Percentiles rank a stretch among this genome's conserved stretches.
Conservation (phyloP, 1,140 invertebrate species). For the Grapholita molesta region DNA sequence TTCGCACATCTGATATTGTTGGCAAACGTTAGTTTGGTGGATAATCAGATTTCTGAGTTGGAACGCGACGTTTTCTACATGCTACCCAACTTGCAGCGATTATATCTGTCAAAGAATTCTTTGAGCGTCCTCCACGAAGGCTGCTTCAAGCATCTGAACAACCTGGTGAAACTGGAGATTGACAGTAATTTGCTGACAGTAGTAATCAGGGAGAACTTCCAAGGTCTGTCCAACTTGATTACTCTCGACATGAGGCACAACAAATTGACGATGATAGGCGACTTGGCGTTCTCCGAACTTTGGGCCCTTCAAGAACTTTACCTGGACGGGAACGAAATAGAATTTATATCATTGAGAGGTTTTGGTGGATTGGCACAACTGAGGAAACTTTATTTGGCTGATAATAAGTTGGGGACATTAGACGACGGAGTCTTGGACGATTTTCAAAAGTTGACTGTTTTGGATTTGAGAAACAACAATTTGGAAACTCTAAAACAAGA, state of each 20-base stretch:
- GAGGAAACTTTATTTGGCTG: slow-evolving; percentile 82
- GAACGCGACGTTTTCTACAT: slow-evolving; percentile 85
- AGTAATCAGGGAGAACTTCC: slow-evolving; percentile 84
- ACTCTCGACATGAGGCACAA: slow-evolving; percentile 84
- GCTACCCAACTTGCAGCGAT: slow-evolving; percentile 81
- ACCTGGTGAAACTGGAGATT: slow-evolving; percentile 84
- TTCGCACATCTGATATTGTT: slow-evolving; percentile 84
- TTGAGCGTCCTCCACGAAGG: slow-evolving; percentile 85
- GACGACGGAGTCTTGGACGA: slow-evolving; percentile 82
- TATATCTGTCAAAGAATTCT: slow-evolving; percentile 85
- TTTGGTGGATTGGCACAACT: slow-evolving; percentile 85
- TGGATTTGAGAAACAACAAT: slow-evolving; percentile 86
- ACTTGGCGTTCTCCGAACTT: slow-evolving; percentile 86
- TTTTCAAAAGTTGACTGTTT: slow-evolving; percentile 81
- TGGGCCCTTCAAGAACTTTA: slow-evolving; percentile 84
- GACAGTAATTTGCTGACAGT: slow-evolving; percentile 84
- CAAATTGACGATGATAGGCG: slow-evolving; percentile 84
- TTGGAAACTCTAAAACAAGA: slow-evolving; percentile 86
- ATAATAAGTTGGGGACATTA: slow-evolving; percentile 84
- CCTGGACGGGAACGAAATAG: slow-evolving; percentile 84
- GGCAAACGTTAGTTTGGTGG: slow-evolving; percentile 82
- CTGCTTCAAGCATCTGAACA: slow-evolving; percentile 83
- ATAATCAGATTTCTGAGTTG: slow-evolving; percentile 86
- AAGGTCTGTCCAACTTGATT: slow-evolving; percentile 82
- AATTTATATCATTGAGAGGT: slow-evolving; percentile 83